Percentiles rank a stretch among this genome's conserved stretches.
Evolutionary conservation across 35 echinoderm and acorn worm genomes (phyloP).

Genomic region (Heliocidaris erythrogramma): DNA sequence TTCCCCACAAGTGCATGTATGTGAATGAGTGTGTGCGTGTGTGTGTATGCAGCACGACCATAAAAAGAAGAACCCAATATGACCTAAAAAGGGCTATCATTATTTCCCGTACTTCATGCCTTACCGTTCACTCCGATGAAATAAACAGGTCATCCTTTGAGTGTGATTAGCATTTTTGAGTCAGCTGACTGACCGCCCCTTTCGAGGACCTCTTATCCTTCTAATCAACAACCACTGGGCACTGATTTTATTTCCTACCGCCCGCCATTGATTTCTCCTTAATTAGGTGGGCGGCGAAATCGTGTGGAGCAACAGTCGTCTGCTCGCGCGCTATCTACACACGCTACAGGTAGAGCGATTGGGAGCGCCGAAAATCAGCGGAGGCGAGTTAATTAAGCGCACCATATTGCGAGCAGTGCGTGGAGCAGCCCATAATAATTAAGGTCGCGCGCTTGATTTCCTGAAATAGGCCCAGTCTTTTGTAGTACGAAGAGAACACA

Average conservation of each 20-base stretch:
- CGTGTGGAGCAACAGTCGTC: background rate
- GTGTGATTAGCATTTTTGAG: too few relatives aligned
- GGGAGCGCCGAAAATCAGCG: background rate
- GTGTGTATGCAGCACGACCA: too few relatives aligned
- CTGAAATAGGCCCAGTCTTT: background rate
- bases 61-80: too few relatives aligned
- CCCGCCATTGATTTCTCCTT: background rate
- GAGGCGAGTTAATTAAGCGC: conserved; percentile 15
- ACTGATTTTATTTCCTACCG: background rate
- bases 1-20: too few relatives aligned
- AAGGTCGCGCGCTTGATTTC: background rate
- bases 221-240: background rate
- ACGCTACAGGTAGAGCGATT: background rate
- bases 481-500: background rate
- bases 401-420: background rate
- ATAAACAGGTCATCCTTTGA: too few relatives aligned
- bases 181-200: background rate
- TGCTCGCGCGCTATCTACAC: background rate
- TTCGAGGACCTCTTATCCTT: background rate
- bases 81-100: too few relatives aligned
- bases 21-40: too few relatives aligned
- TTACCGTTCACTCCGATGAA: too few relatives aligned
- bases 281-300: conserved; percentile 8
- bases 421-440: background rate
- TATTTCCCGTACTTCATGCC: too few relatives aligned